Base-by-base conservation (phyloP, 2,888 invertebrate genomes). In the Corbicula japonica region DNA sequence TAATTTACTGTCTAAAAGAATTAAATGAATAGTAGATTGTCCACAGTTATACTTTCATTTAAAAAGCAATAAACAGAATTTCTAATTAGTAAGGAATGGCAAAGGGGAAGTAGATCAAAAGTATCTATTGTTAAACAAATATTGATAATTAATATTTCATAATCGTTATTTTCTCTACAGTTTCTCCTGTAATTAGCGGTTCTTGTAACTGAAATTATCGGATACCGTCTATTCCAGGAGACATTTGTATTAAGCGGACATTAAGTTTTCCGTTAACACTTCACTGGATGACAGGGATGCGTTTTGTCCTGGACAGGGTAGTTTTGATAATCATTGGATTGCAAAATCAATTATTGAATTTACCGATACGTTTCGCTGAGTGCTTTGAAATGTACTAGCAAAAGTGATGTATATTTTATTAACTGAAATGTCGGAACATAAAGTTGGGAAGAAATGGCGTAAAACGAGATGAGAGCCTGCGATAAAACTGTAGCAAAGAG, bases 171-270 rank as follows among this genome's bases (percentile, higher is more conserved):
- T 18, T 58, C 21, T 58, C 58, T 5, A 38, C 23, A 58, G 58
- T 35, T 35, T 30, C 58, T 15, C 28, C 28, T 35, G 58, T 58
- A 58, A 58, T 58, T 35, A 58, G 38, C 35, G 35, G 8, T 34
- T 28, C 58, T 58, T 35, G 35, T 58, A 58, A 58, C 38, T 58
- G 23, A 58, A 34, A 21, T 58, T 58, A 58, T 58, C 58, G 35
- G 38, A 58, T 58, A 58, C 34, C 58, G n/a, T 58, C 21, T 58
- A 58, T 34, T 58, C 35, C 34, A 35, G 23, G 35, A 58, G 35
- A 58, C 32, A 21, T n/a, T n/a, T n/a, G n/a, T n/a, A n/a, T n/a
- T n/a, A n/a, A n/a, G n/a, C n/a, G n/a, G n/a, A n/a, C n/a, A n/a
- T n/a, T n/a, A n/a, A n/a, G n/a, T n/a, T n/a, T n/a, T n/a, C n/a